Conservation (phyloP, 30 jellyfish, hydroid and myxozoan genomes). For the Aurelia aurita region DNA sequence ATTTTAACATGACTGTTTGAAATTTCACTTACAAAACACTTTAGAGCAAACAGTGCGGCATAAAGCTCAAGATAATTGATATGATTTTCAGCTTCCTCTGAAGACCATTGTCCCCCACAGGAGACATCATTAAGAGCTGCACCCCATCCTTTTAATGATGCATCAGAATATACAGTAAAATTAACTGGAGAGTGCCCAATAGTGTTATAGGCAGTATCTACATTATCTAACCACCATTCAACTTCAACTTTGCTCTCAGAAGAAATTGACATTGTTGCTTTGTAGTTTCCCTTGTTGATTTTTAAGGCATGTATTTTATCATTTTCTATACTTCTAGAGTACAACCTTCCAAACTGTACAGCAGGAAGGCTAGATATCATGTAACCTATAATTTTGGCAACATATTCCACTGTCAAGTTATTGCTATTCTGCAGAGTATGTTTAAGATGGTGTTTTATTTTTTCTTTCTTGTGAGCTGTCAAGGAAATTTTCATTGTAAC, state of each 20-base stretch:
- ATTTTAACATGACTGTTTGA: slow-evolving; percentile 19
- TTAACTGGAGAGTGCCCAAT: slow-evolving; percentile 24
- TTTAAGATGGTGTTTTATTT: not conserved
- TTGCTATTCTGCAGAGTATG: not conserved
- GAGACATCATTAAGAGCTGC: slow-evolving; percentile 33
- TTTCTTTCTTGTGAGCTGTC: slow-evolving; percentile 18
- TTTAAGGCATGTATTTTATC: slow-evolving; percentile 11
- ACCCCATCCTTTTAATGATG: slow-evolving; percentile 56
- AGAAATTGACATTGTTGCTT: slow-evolving; percentile 28
- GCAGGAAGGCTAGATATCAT: slow-evolving; percentile 73
- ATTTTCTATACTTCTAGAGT: slow-evolving; percentile 15
- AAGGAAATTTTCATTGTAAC: slow-evolving; percentile 35
- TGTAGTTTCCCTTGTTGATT: not conserved
- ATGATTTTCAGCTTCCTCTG: slow-evolving; percentile 32
- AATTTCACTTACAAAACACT: slow-evolving; percentile 5
- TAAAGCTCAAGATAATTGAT: slow-evolving; percentile 47
- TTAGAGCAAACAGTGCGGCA: slow-evolving; percentile 33
- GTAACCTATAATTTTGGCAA: slow-evolving; percentile 43
- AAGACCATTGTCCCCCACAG: slow-evolving; percentile 33
- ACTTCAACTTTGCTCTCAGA: slow-evolving; percentile 18
- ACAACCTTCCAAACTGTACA: slow-evolving; percentile 25
- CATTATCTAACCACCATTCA: slow-evolving; percentile 33
- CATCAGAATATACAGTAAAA: slow-evolving; percentile 32
- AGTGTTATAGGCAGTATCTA: not conserved
- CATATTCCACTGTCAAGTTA: slow-evolving; percentile 14